Base-by-base conservation (phyloP, 2,888 invertebrate species). In the Coleophora deauratella region DNA sequence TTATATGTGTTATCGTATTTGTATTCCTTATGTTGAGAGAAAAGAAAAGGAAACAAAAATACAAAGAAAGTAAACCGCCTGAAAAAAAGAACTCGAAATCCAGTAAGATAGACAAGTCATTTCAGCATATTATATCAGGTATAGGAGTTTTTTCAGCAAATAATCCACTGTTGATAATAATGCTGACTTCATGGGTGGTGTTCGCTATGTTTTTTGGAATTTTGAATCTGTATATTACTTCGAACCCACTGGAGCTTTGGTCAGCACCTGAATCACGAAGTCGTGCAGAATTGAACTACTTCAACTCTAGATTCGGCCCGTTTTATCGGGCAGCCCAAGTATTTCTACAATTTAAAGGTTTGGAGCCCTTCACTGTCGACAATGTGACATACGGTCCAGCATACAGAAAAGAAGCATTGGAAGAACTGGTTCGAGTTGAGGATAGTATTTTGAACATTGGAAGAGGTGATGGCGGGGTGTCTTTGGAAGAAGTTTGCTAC, bases 171-270 rank as follows among this genome's bases (percentile, higher is more conserved):
- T 48, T 91, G 9, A 87, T 92, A 1, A 69, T 96, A 11, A 86
- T 90, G 57, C 43, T 91, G 8, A 88, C 89, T 15, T 87, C 90
- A 0, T 89, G 92, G 81, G 42, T 91, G 33, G 55, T 56, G 3
- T 74, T 90, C 7, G 82, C 79, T 0, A 75, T 95, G 44, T 80
- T 89, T 3, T 89, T 88, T 50, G 97, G 97, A n/a, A 81, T 91
- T 9, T 43, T 81, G 0, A 81, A 81, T 41, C 72, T 97, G 49
- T 72, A 89, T 45, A 87, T 98, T 1, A 96, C 95, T 0, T 91
- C 96, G 0, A 91, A 97, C 68, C 98, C 98, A 0, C 91, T 97
- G 1, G 94, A 98, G 66, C 88, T 99, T 34, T 99, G 99, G 99
- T 95, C 98, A 0, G 88, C 96, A 0, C 92, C 94, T 1, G 74